A percentile compares a stretch with the other conserved stretches of the same genome.
Conservation (phyloP, 2,888 invertebrate genomes). For the Mystacides longicornis region DNA sequence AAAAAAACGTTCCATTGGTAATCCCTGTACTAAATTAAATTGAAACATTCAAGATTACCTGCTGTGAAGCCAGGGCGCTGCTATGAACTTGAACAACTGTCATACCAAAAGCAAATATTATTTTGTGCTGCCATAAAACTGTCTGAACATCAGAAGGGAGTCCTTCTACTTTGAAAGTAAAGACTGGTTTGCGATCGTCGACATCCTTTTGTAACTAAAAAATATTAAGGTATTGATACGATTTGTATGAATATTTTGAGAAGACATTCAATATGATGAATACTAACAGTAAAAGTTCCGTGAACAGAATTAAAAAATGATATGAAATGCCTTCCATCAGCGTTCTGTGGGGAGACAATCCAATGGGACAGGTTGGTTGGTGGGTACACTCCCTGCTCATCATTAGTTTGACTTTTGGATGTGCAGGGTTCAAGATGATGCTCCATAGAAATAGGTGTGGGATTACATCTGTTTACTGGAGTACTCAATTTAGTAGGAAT, state of each 20-base stretch:
- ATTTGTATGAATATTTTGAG: neutral
- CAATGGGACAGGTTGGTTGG: conserved; percentile 37
- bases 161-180: conserved; percentile 19
- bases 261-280: neutral
- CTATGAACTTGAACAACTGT: conserved; percentile 45
- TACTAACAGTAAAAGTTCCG: conserved; percentile 42
- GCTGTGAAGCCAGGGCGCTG: conserved; percentile 39
- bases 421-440: conserved; percentile 8
- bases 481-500: conserved; percentile 18
- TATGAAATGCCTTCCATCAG: conserved; percentile 45
- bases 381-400: conserved; percentile 4
- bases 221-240: conserved; percentile 27
- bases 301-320: conserved; percentile 40
- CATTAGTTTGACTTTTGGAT: conserved; percentile 13
- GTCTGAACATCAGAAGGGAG: conserved; percentile 31
- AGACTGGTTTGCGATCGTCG: conserved; percentile 38
- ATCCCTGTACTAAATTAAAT: no score
- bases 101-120: conserved; percentile 40
- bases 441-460: conserved; percentile 18
- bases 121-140: conserved; percentile 44
- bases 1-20: no score
- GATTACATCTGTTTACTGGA: conserved; percentile 17
- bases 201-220: conserved; percentile 42
- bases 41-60: no score
- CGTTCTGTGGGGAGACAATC: conserved; percentile 45